Evolutionary conservation across 2,113 vertebrate species (phyloP).

Genomic region (Silurus asotus): DNA sequence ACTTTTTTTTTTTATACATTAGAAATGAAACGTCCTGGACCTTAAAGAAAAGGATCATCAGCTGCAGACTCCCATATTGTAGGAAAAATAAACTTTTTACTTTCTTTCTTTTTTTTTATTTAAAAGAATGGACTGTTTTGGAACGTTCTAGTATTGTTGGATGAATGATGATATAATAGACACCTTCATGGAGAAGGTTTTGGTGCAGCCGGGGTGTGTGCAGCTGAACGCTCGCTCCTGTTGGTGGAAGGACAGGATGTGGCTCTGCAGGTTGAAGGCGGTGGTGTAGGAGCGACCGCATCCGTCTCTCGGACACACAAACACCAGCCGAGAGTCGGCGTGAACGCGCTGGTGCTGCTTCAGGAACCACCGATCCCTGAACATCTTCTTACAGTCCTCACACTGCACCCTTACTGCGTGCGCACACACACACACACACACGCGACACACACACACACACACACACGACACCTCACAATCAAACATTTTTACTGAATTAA

Average conservation of each 20-base stretch:
- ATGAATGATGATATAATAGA: neutral
- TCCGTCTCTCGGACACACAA: conserved; percentile 76
- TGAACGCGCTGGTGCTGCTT: conserved; percentile 83
- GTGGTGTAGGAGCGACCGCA: conserved; percentile 89
- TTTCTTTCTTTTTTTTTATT: neutral
- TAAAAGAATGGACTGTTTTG: neutral
- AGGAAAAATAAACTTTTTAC: neutral
- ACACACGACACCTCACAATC: neutral
- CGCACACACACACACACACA: neutral
- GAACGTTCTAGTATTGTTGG: too few species aligned
- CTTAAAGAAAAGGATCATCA: too few species aligned
- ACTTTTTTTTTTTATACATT: too few species aligned
- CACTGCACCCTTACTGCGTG: conserved; percentile 67
- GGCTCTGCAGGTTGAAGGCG: conserved; percentile 86
- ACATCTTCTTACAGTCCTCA: conserved; percentile 76
- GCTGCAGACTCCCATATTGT: too few species aligned
- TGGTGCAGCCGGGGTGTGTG: conserved; percentile 77
- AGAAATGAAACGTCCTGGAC: too few species aligned
- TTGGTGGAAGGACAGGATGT: conserved; percentile 88
- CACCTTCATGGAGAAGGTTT: conserved; percentile 85
- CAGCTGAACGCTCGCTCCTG: conserved; percentile 77
- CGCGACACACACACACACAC: neutral
- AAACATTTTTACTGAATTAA: neutral
- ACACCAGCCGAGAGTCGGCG: conserved; percentile 68
- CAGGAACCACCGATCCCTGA: conserved; percentile 79